Evolutionary conservation across 2,113 vertebrate species (phyloP).

Genomic region (Tichodroma muraria): DNA sequence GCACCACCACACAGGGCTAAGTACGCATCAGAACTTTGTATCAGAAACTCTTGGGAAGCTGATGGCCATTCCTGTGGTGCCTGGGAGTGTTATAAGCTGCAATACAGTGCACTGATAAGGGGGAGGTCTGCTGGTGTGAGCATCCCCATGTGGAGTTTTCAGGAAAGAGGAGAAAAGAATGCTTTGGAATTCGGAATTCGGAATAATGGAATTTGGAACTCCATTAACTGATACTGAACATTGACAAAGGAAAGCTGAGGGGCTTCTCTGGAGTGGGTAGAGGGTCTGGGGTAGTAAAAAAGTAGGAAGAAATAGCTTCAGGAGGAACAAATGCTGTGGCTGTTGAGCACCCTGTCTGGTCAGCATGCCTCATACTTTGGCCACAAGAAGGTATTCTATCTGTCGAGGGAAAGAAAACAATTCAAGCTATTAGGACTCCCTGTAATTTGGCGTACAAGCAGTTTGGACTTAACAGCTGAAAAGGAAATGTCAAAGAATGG

Average conservation of each 20-base stretch:
- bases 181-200: no score
- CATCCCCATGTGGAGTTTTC: neutral
- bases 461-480: constrained; percentile 5
- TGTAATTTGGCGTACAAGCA: constrained; percentile 5
- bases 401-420: neutral
- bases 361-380: neutral
- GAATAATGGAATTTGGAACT: no score
- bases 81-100: neutral
- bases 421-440: neutral
- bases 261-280: neutral
- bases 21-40: neutral
- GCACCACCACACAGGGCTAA: neutral
- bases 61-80: neutral
- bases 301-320: neutral
- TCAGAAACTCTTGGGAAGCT: neutral
- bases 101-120: neutral
- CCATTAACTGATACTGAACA: neutral
- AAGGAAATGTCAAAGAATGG: constrained; percentile 26
- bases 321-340: neutral
- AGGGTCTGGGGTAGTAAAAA: neutral
- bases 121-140: neutral
- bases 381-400: neutral
- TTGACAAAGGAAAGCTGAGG: neutral
- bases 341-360: neutral
- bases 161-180: neutral